Base-by-base conservation (phyloP, 2,888 invertebrate genomes). In the Diarsia brunnea region DNA sequence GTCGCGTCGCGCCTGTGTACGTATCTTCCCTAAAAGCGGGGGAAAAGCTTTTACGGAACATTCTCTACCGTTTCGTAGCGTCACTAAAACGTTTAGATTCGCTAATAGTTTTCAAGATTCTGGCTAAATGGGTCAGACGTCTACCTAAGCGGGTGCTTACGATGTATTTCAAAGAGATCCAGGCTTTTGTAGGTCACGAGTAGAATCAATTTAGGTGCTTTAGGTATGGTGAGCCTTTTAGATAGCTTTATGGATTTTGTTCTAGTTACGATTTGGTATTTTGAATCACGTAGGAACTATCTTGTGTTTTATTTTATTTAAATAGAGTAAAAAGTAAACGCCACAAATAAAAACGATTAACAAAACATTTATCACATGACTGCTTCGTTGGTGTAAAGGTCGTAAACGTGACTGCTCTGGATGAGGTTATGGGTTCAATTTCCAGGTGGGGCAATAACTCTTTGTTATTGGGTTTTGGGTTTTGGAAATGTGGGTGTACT, bases 41-140 rank as follows among this genome's bases (percentile, higher is more conserved):
- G 58, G 27, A 0, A 21, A 12, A 21, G 16, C 43, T 31, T 78
- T 75, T 10, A 12, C 5, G n/a, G 19, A 61, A 81, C 21, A 49
- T 55, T 24, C 63, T 21, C 16, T 14, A 16, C 21, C 31, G 14
- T 43, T 63, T 63, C 14, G 2, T 63, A 55, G 16, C 63, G 24
- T 31, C 55, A 43, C 49, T 81, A 64, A 68, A 75, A 55, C 45
- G 31, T 58, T 73, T 14, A 66, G 55, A 60, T 83, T 81, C 55
- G 27, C 58, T 74, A 63, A 84, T 81, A 73, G 79, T 79, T 73
- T 64, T 64, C 69, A 69, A 73, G 69, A 79, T 84, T 58, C 69
- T 19, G 27, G 19, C 73, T 67, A 73, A 83, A 81, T 79, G 63
- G 79, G 69, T 63, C 61, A 49, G 43, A 21, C 63, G 43, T 49